Base-by-base conservation (phyloP, 2,797 vertebrate species). In the Anguilla pacifica region DNA sequence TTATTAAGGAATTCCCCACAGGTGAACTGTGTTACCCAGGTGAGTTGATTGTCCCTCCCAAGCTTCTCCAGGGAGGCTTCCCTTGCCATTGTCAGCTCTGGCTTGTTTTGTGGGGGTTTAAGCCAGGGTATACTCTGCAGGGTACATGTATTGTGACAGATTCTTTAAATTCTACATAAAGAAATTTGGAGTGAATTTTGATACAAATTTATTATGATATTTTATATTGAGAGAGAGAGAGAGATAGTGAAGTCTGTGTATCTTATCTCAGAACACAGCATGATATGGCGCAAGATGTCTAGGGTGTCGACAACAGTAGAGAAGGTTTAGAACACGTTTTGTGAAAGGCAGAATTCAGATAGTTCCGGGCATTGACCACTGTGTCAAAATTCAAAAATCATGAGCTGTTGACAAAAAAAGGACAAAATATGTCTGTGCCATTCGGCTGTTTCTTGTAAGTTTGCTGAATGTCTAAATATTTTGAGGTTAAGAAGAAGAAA, bases 101-200 rank as follows among this genome's bases (percentile, higher is more conserved):
- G 64, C 64, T 28, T 67, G 22, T 9, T 67, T 67, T 28, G 25
- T 67, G 22, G 6, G 22, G 25, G 25, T 67, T n/a, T n/a, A 89
- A 91, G 92, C 35, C 35, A 77, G 85, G 72, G 83, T 61, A 25
- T n/a, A 67, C 59, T 46, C 55, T 83, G 35, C 70, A 67, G 25
- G 64, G 83, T 83, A 64, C 25, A 22, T 17, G 31, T 83, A 64
- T 39, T 74, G 2, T 28, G 22, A 67, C n/a, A 67, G 1, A 6
- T 67, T 28, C n/a, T 67, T n/a, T 67, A 25, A n/a, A 28, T n/a
- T 67, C n/a, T 67, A 28, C 22, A 28, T 67, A 6, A n/a, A 67
- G 6, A 67, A n/a, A 67, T n/a, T 67, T 67, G 1, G 5, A 67
- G n/a, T 28, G 7, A n/a, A 67, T n/a, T 67, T 67, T 67, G 0